Evolutionary conservation across 2,888 invertebrate species (phyloP).

Genomic region (Himalopsyche japonica): DNA sequence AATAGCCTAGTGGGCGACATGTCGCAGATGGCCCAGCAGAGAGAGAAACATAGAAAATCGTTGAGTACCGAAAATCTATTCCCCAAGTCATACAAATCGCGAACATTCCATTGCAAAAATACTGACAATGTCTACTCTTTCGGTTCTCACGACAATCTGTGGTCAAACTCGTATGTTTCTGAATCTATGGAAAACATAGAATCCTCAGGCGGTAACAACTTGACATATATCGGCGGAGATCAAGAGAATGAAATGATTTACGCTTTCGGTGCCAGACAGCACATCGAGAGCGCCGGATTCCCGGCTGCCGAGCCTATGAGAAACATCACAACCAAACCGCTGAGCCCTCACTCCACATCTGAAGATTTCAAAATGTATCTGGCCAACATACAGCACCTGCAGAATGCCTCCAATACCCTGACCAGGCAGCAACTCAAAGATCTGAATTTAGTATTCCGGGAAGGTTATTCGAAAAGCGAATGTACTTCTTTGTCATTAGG

Average conservation of each 20-base stretch:
- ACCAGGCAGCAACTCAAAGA: slow-evolving; percentile 64
- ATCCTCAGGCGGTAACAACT: slow-evolving; percentile 40
- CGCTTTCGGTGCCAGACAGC: slow-evolving; percentile 55
- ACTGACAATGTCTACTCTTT: slow-evolving; percentile 49
- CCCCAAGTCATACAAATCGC: slow-evolving; percentile 56
- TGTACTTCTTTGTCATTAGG: slow-evolving; percentile 42
- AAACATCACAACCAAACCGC: slow-evolving; percentile 66
- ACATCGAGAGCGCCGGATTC: slow-evolving; percentile 46
- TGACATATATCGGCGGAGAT: slow-evolving; percentile 56
- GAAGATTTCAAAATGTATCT: slow-evolving; percentile 73
- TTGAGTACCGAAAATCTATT: slow-evolving; percentile 65
- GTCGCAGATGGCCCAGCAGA: slow-evolving; percentile 18
- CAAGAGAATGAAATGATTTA: slow-evolving; percentile 59
- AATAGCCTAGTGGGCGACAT: slow-evolving; percentile 43
- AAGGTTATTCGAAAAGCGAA: slow-evolving; percentile 56
- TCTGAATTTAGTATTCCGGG: slow-evolving; percentile 62
- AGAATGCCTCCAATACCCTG: slow-evolving; percentile 69
- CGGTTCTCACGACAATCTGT: slow-evolving; percentile 59
- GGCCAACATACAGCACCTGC: slow-evolving; percentile 73
- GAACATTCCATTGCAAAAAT: slow-evolving; percentile 50
- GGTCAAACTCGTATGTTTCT: slow-evolving; percentile 53
- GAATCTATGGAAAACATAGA: slow-evolving; percentile 53
- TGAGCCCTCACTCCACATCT: slow-evolving; percentile 67
- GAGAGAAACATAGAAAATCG: slow-evolving; percentile 56
- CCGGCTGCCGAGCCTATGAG: slow-evolving; percentile 48